These are phyloP conservation scores for Pangasius mekongensis DNA, from an alignment of 2,797 vertebrate species.

Conservation along the genomic window DNA sequence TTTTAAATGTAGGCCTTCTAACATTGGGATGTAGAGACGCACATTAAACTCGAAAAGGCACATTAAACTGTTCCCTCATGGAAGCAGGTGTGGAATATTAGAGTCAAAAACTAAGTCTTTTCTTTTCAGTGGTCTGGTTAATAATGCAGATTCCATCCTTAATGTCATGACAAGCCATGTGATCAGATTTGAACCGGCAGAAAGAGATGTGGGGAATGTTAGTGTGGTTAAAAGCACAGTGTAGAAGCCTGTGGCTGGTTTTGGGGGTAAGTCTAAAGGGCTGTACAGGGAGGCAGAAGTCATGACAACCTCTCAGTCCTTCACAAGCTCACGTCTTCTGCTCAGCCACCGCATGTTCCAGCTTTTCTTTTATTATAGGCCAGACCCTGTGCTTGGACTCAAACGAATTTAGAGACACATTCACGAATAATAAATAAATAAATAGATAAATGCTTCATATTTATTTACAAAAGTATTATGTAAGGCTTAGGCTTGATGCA, in stretches of 20 bases:
- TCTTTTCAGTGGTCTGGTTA: not conserved
- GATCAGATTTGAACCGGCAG: not conserved
- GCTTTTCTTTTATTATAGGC: not conserved
- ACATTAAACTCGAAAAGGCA: not conserved
- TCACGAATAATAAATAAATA: not conserved
- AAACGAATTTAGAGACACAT: not conserved
- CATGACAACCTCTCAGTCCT: conserved; percentile 45
- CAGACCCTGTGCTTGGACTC: conserved; percentile 8
- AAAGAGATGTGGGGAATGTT: not conserved
- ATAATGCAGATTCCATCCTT: not conserved
- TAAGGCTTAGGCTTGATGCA: not conserved
- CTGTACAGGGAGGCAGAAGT: conserved; percentile 25
- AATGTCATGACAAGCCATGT: not conserved
- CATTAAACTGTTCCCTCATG: not conserved
- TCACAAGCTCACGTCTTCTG: conserved; percentile 45
- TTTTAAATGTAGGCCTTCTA: not conserved
- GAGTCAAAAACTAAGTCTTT: not conserved
- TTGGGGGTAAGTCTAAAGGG: not conserved
- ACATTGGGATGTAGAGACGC: not conserved
- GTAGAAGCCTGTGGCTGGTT: not conserved
- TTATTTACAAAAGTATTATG: not conserved
- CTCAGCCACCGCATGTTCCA: conserved; percentile 58
- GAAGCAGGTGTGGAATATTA: not conserved
- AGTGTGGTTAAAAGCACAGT: not conserved
- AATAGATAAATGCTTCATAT: not conserved